A percentile compares a stretch with the other conserved stretches of the same genome.
These are phyloP conservation scores for Eidolon dupreanum DNA, from an alignment of 2,797 vertebrate genomes.

Conservation along the genomic window DNA sequence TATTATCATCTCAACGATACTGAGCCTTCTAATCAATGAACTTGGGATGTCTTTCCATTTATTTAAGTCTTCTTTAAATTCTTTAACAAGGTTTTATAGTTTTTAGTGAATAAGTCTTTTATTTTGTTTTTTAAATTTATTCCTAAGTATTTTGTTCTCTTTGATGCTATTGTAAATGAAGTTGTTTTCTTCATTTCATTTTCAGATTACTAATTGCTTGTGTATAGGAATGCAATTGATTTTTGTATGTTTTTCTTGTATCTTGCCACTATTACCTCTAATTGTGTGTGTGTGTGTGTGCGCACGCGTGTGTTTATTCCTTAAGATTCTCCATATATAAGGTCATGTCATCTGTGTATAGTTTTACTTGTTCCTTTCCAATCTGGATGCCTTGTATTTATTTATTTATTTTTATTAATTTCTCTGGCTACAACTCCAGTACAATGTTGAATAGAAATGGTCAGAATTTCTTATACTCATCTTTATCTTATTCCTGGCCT, in stretches of 20 bases:
- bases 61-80: not conserved
- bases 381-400: not conserved
- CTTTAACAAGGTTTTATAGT: not conserved
- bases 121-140: not conserved
- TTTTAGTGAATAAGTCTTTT: not conserved
- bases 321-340: not conserved
- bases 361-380: not conserved
- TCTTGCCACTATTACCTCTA: not conserved
- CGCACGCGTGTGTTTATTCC: not conserved
- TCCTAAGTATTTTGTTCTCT: not conserved
- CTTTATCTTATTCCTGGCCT: not conserved
- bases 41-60: too few species aligned
- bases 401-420: not conserved
- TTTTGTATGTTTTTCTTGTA: not conserved
- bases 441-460: not conserved
- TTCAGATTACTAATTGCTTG: not conserved
- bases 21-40: not conserved
- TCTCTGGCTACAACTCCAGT: not conserved
- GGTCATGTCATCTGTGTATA: not conserved
- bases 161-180: not conserved
- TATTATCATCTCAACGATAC: not conserved
- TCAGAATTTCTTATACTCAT: not conserved
- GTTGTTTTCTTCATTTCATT: not conserved
- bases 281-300: not conserved
- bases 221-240: not conserved